Base-by-base conservation (phyloP, 2,797 vertebrate genomes). In the Ctenopoma multispine region DNA sequence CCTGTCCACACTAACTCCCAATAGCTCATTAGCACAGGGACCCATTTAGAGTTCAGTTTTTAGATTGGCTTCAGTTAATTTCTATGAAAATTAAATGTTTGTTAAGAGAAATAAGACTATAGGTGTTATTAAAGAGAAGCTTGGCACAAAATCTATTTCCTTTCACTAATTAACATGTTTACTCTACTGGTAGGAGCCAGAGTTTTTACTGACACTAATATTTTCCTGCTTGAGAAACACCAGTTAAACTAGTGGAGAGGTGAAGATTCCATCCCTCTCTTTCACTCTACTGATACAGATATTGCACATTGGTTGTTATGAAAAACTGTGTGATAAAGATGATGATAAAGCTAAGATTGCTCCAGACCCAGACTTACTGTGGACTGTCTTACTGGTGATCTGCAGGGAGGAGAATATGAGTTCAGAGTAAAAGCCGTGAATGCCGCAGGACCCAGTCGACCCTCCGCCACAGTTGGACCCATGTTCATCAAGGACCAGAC, bases 341-440 rank as follows among this genome's bases (percentile, higher is more conserved):
- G 4, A 36, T 3, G 11, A 34, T 34, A 11, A 41, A 20, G 20
- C 20, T 13, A n/a, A 17, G 10, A 15, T 38, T 24, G 21, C 11
- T 38, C 31, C 14, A 14, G 6, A 18, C 1, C 31, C 10, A 2
- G 20, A 66, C 23, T 46, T 8, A 15, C 1, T 59, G 31, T 5
- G 36, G 8, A 21, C 46, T 64, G 20, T 77, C 14, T 47, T 58
- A 24, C 65, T 1, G 13, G 56, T 27, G 2, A 12, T 62, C 23
- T 75, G 18, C 77, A 93, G 93, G 97, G 98, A 70, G 96, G 92
- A 50, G 95, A 99, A 78, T 99, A 99, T 1, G 98, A 99, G 91
- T 99, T 99, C 92, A 95, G 98, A 86, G 97, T 96, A 7, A 99
- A 99, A 91, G 98, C 98, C 17, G 98, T 99, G 77, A 99, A 99